Conservation (phyloP, 2,797 vertebrate species). For the Luscinia megarhynchos region DNA sequence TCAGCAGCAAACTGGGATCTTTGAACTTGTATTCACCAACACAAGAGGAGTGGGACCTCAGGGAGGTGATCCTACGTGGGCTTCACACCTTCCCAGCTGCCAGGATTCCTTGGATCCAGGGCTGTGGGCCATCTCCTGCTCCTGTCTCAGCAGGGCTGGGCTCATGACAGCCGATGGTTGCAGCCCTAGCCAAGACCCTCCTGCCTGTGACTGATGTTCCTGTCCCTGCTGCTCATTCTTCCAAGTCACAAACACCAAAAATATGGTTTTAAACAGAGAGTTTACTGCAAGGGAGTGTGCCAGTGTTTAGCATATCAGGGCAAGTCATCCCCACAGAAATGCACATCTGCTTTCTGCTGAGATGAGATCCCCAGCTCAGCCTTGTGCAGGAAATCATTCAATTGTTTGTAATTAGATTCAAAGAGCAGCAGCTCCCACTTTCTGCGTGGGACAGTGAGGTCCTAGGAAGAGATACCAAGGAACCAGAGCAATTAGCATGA, state of each 20-base stretch:
- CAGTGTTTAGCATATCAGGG: not conserved
- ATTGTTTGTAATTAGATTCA: not conserved
- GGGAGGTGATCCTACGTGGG: not conserved
- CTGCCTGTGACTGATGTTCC: rapidly evolving
- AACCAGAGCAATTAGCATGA: not conserved
- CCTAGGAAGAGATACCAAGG: not conserved
- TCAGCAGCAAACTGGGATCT: not conserved
- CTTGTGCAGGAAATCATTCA: not conserved
- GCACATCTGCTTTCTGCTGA: not conserved
- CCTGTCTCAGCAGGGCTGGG: not conserved
- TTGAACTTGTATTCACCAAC: not conserved
- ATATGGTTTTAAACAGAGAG: not conserved
- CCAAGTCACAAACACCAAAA: not conserved
- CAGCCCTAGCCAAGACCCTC: not conserved
- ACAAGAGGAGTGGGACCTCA: not conserved
- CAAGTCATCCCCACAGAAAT: not conserved
- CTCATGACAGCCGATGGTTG: not conserved
- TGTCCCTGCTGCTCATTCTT: not conserved
- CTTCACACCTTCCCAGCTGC: not conserved
- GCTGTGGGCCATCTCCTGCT: not conserved
- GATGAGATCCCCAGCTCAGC: not conserved
- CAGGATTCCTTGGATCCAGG: not conserved
- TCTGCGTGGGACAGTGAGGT: not conserved
- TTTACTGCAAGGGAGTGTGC: not conserved
- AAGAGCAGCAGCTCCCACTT: not conserved